Percentiles rank a stretch among this genome's conserved stretches.
phyloP scores from a whole-genome alignment of 2,888 invertebrate genomes.

The Bombylius discolor region DNA sequence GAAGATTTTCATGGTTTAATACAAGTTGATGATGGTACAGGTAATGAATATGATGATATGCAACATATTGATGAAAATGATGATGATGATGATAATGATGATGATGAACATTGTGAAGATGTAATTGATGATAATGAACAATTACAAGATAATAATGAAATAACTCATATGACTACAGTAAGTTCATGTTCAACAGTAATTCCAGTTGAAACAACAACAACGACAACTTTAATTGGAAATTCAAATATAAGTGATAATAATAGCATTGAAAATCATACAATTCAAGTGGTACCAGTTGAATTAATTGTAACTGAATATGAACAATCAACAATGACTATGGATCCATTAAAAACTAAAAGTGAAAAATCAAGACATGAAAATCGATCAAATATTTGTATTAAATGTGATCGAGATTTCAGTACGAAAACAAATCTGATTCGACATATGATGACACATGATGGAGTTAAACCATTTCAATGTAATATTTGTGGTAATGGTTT shows the following conservation, averaged over 20 bases:
- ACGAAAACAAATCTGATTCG: conserved; percentile 29
- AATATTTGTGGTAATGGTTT: conserved; percentile 24
- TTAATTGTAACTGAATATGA: background rate
- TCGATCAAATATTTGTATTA: conserved; percentile 19
- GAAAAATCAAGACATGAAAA: conserved; percentile 4
- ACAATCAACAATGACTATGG: background rate
- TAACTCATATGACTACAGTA: no score
- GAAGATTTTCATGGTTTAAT: background rate
- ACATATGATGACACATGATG: conserved; percentile 26
- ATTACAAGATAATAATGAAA: background rate
- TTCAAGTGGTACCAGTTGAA: background rate
- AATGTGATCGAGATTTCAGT: conserved; percentile 28
- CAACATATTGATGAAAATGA: conserved; percentile 6
- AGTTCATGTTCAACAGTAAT: no score
- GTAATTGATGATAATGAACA: background rate
- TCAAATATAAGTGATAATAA: no score
- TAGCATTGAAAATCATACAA: no score
- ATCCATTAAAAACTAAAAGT: conserved; percentile 3
- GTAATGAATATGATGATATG: background rate
- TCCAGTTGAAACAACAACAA: no score
- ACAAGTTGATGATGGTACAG: conserved; percentile 1
- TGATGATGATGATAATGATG: conserved; percentile 1
- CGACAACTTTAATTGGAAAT: no score
- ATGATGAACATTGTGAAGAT: background rate
- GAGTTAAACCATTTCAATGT: conserved; percentile 24